Evolutionary conservation across 1,140 invertebrate species (phyloP).

Genomic region (Drusus annulatus): DNA sequence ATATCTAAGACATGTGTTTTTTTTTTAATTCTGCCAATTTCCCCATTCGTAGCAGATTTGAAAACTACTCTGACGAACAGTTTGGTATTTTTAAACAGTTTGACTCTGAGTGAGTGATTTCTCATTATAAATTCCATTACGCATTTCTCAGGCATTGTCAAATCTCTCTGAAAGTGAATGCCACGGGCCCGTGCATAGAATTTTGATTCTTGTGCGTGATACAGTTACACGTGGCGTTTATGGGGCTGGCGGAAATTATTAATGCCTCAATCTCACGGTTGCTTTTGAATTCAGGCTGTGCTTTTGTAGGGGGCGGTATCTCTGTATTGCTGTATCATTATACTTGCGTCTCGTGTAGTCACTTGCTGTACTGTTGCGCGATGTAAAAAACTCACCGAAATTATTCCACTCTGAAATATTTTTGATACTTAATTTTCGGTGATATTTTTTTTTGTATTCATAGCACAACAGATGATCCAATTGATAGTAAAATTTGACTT

Average conservation of each 20-base stretch:
- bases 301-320: too few relatives aligned
- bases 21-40: too few relatives aligned
- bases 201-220: constrained; percentile 1
- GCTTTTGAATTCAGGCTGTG: constrained; percentile 12
- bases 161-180: constrained; percentile 4
- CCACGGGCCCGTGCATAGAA: constrained; percentile 1
- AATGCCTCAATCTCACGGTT: constrained; percentile 19
- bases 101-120: neutral
- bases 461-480: too few relatives aligned
- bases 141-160: neutral
- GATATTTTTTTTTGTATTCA: too few relatives aligned
- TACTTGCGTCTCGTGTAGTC: neutral
- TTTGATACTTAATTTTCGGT: too few relatives aligned
- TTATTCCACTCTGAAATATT: neutral
- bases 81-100: too few relatives aligned
- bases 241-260: neutral
- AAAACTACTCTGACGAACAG: too few relatives aligned
- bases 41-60: too few relatives aligned
- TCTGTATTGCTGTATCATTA: neutral
- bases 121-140: constrained; percentile 15
- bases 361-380: neutral
- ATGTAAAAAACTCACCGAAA: neutral
- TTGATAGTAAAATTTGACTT: too few relatives aligned
- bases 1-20: too few relatives aligned
- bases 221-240: neutral